phyloP scores from a whole-genome alignment of 2,797 vertebrate species.

The Picus viridis region DNA sequence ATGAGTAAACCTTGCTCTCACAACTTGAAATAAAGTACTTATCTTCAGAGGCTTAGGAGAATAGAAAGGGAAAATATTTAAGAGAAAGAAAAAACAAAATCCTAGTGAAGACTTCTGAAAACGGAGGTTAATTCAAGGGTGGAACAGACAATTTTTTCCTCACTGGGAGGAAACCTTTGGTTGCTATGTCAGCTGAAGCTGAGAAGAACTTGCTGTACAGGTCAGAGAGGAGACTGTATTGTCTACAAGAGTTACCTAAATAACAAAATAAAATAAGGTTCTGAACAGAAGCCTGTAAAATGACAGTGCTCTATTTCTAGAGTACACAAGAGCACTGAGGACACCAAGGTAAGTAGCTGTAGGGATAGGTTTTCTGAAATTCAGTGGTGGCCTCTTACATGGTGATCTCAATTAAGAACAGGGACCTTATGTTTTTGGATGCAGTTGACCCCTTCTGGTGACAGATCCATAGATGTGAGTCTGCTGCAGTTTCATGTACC shows the following conservation, averaged over 20 bases:
- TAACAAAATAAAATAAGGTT: background rate
- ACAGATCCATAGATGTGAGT: background rate
- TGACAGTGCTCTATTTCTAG: background rate
- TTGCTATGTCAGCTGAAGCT: conserved; percentile 16
- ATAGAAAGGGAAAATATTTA: background rate
- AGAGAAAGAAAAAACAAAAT: background rate
- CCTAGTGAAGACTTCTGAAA: background rate
- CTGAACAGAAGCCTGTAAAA: background rate
- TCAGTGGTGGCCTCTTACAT: background rate
- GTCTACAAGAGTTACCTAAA: background rate
- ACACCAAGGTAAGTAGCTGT: background rate
- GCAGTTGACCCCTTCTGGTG: background rate
- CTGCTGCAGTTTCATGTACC: background rate
- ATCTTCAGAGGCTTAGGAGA: background rate
- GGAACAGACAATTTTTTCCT: background rate
- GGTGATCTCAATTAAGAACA: background rate
- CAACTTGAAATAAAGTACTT: background rate
- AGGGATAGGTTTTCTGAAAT: background rate
- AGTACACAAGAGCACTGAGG: background rate
- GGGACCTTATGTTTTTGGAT: background rate
- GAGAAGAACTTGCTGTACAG: background rate
- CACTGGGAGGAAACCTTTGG: background rate
- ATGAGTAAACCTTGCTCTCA: background rate
- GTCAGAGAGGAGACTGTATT: background rate
- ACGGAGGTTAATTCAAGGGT: background rate